phyloP scores from a whole-genome alignment of 1,140 invertebrate species.

The Drosophila pectinifera region DNA sequence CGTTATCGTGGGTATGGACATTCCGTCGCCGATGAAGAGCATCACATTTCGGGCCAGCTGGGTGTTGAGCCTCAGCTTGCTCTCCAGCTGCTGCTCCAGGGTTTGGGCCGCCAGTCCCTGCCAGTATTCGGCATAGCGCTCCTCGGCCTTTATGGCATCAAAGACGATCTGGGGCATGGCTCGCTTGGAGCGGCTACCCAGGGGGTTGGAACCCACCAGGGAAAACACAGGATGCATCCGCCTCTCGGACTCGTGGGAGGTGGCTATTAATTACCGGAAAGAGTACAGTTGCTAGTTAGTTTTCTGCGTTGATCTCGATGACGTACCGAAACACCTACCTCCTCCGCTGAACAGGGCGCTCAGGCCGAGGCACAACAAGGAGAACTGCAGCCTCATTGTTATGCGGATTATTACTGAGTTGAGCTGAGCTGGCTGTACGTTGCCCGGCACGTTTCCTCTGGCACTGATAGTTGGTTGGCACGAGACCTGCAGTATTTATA shows the following conservation, averaged over 20 bases:
- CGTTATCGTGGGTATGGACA: conserved; percentile 89
- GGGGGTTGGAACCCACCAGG: neutral
- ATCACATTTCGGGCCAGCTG: conserved; percentile 89
- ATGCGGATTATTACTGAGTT: neutral
- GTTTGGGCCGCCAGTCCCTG: conserved; percentile 61
- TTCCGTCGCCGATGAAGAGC: conserved; percentile 91
- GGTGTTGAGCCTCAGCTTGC: conserved; percentile 82
- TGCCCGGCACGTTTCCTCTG: conserved; percentile 56
- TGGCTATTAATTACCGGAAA: conserved; percentile 22
- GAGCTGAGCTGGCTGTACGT: conserved; percentile 29
- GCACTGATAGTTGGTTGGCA: conserved; percentile 60
- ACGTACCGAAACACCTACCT: conserved; percentile 35
- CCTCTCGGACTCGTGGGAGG: conserved; percentile 49
- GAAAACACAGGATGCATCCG: conserved; percentile 73
- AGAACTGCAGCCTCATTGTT: conserved; percentile 54
- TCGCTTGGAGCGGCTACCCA: conserved; percentile 50
- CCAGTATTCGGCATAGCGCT: conserved; percentile 81
- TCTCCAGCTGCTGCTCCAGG: conserved; percentile 75
- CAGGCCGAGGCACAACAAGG: conserved; percentile 28
- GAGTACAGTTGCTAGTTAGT: conserved; percentile 46
- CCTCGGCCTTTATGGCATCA: conserved; percentile 54
- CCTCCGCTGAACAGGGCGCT: conserved; percentile 33
- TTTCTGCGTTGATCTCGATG: too few relatives aligned
- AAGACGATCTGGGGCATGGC: conserved; percentile 75
- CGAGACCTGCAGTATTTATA: conserved; percentile 77